phyloP scores from a whole-genome alignment of 1,140 invertebrate species.

The Macrostomum lignano region DNA sequence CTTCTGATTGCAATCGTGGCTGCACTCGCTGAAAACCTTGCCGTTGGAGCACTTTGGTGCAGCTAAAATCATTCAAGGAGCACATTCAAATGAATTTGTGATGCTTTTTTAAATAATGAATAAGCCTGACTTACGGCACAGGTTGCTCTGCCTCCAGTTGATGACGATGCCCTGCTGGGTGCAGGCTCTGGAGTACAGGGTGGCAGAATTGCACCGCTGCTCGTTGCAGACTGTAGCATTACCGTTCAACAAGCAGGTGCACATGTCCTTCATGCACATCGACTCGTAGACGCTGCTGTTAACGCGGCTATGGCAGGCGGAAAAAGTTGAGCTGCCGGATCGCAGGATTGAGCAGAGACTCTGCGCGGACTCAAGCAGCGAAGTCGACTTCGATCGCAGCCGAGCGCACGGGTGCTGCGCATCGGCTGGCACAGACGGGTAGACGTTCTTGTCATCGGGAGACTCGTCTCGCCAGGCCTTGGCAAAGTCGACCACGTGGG shows the following conservation, averaged over 20 bases:
- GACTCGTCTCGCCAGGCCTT: background rate
- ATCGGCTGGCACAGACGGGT: background rate
- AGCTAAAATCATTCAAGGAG: constrained; percentile 28
- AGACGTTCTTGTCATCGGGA: background rate
- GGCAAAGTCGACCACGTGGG: background rate
- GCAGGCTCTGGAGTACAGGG: background rate
- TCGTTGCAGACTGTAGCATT: background rate
- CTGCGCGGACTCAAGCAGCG: background rate
- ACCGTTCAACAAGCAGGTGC: background rate
- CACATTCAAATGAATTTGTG: constrained; percentile 14
- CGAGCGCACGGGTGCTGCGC: background rate
- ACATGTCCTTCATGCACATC: constrained; percentile 1
- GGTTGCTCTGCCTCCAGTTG: background rate
- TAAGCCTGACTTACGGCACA: background rate
- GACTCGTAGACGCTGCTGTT: background rate
- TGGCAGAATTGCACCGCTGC: background rate
- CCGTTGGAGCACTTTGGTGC: constrained; percentile 32
- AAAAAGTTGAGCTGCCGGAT: too few relatives aligned
- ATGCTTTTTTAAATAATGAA: constrained; percentile 34
- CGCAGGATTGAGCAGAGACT: background rate
- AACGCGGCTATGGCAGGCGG: background rate
- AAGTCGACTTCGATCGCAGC: background rate
- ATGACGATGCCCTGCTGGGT: background rate
- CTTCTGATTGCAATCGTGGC: constrained; percentile 38
- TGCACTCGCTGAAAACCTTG: constrained; percentile 42